These are phyloP conservation scores for Neuroterus valhalla DNA, from an alignment of 1,140 invertebrate species.

Conservation along the genomic window DNA sequence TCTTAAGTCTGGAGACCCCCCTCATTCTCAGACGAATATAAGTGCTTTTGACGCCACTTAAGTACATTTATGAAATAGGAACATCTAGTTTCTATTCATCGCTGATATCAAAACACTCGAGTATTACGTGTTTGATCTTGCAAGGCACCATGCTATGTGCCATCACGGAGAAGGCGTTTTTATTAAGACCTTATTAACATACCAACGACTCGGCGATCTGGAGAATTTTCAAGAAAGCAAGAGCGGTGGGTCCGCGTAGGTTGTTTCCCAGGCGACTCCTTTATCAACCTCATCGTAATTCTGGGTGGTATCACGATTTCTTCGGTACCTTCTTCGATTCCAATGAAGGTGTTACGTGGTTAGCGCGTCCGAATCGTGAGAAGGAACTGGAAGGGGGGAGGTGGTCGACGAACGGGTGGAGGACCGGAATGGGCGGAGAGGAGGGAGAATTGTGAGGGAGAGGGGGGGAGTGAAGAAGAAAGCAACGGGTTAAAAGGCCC, in stretches of 20 bases:
- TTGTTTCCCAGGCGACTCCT: constrained; percentile 53
- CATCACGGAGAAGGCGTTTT: constrained; percentile 12
- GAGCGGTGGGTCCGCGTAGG: constrained; percentile 51
- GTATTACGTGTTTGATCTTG: background rate
- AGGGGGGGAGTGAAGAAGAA: constrained; percentile 15
- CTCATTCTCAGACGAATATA: no score
- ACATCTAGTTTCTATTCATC: no score
- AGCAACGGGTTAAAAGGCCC: constrained; percentile 64
- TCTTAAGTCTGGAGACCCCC: no score
- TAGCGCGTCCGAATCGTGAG: constrained; percentile 57
- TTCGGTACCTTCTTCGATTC: constrained; percentile 58
- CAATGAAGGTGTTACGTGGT: constrained; percentile 68
- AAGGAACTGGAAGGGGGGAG: constrained; percentile 39
- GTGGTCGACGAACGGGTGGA: background rate
- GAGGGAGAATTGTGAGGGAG: background rate
- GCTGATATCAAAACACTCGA: no score
- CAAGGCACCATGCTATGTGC: constrained; percentile 3
- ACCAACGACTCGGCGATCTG: constrained; percentile 21
- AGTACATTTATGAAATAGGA: no score
- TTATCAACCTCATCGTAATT: constrained; percentile 56
- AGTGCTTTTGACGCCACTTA: no score
- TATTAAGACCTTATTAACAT: constrained; percentile 32
- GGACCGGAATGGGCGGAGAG: constrained; percentile 19
- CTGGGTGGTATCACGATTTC: constrained; percentile 54
- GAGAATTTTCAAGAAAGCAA: constrained; percentile 49